Percentiles rank a stretch among this genome's conserved stretches.
These are phyloP conservation scores for Syrista parreyssii DNA, from an alignment of 2,888 invertebrate species.

Conservation along the genomic window DNA sequence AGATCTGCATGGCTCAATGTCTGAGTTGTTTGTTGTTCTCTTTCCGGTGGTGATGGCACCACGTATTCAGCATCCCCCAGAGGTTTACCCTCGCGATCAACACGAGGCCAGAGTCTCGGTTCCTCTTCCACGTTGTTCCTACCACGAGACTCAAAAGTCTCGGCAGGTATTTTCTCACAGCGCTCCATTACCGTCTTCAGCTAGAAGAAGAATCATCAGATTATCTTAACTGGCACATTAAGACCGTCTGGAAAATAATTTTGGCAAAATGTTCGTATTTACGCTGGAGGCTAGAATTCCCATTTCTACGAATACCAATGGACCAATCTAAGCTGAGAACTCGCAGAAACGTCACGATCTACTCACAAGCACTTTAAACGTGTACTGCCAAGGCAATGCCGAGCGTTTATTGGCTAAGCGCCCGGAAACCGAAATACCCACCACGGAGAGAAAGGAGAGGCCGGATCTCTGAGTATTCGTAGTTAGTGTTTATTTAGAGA, in stretches of 20 bases:
- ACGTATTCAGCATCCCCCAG: conserved; percentile 75
- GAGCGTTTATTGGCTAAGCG: neutral
- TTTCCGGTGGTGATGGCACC: conserved; percentile 78
- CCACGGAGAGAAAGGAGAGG: neutral
- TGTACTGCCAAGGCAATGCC: neutral
- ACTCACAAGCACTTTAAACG: neutral
- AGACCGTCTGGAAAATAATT: neutral
- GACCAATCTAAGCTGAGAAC: neutral
- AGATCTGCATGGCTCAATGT: conserved; percentile 75
- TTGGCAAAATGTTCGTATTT: neutral
- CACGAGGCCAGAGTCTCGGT: conserved; percentile 68
- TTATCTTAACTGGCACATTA: neutral
- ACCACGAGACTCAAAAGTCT: conserved; percentile 69
- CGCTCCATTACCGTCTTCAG: conserved; percentile 78
- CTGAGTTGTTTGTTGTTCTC: conserved; percentile 67
- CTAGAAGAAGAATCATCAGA: conserved; percentile 63
- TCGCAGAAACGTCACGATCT: neutral
- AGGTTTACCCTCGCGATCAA: conserved; percentile 74
- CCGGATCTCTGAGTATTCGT: neutral
- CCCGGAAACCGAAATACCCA: neutral
- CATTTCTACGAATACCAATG: neutral
- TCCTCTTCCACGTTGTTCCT: conserved; percentile 57
- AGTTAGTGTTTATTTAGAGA: neutral
- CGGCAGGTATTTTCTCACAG: conserved; percentile 73
- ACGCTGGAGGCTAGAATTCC: neutral